Evolutionary conservation across 2,888 invertebrate species (phyloP), one percentile per base, ranked within the genome.

Genomic region (Bhutanitis thaidina): DNA sequence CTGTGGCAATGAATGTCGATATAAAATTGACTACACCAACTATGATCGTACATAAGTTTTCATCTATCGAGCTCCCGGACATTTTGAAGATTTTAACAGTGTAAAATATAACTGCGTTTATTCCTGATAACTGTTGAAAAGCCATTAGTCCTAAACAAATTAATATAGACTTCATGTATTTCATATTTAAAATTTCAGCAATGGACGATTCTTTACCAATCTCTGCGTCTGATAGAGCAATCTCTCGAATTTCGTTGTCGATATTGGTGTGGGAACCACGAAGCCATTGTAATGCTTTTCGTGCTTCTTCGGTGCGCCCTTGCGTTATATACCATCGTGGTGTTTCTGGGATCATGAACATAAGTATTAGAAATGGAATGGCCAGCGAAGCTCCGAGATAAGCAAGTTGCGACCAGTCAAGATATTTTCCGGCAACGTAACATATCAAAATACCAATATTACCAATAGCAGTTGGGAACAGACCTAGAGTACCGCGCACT

Each of bases 61-160:
- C 92, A 66, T 96, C 93, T 50, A 97, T 92, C 4, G 93, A 91
- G 65, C 96, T 96, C 16, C 96, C 97, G 10, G 98, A 94, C 79
- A 93, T 93, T 86, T 94, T 83, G 79, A 98, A 98, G 63, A 98
- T 98, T 56, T 91, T 90, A 0, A 95, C 96, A 0, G 97, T 96
- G 74, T 98, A 98, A 85, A 98, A 98, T 76, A 98, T 97, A 47
- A 98, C 95, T 5, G 97, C 98, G 79, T 98, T 98, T 61, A 98
- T 98, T 15, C 98, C 98, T 54, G 95, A 96, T 68, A 97, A 81
- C 77, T 98, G 98, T 80, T 98, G 98, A 86, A 98, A 97, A 57
- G 96, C 93, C 98, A 98, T 98, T 43, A 98, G 90, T 0, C 96
- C 95, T 51, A 98, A 79, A 1, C 95, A 94, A 59, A 98, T 96